Conservation (phyloP, 2,113 vertebrate genomes). For the Polyodon spathula region DNA sequence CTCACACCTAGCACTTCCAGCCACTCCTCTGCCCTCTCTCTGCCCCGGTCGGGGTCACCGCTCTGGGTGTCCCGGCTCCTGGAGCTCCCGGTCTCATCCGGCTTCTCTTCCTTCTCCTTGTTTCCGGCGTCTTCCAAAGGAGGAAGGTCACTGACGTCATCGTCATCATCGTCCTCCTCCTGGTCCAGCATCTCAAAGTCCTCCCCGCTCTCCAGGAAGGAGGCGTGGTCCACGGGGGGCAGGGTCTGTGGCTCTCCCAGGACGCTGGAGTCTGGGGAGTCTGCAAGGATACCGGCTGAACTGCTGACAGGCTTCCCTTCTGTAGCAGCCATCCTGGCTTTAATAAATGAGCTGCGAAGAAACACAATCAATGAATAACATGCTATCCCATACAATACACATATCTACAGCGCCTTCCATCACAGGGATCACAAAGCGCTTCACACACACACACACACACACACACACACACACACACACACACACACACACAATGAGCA, state of each 20-base stretch:
- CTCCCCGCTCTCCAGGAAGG: constrained; percentile 68
- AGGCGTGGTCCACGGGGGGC: constrained; percentile 22
- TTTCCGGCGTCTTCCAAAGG: constrained; percentile 72
- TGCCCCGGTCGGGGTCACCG: rapidly evolving
- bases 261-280: constrained; percentile 16
- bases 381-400: too few species aligned
- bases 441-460: too few species aligned
- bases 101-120: constrained; percentile 16
- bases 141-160: constrained; percentile 63
- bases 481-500: too few species aligned
- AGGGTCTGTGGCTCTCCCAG: constrained; percentile 13
- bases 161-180: constrained; percentile 50
- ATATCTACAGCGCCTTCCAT: too few species aligned
- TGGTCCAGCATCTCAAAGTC: constrained; percentile 76
- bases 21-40: constrained; percentile 57
- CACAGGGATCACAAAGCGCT: too few species aligned
- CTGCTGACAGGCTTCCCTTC: constrained; percentile 23
- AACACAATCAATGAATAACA: too few species aligned
- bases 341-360: too few species aligned
- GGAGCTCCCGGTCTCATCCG: constrained; percentile 17
- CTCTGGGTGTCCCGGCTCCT: background rate
- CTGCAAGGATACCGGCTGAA: constrained; percentile 16
- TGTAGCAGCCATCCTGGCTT: constrained; percentile 37
- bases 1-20: constrained; percentile 75
- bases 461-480: too few species aligned